Percentiles rank a stretch among this genome's conserved stretches.
phyloP scores from a whole-genome alignment of 64 coral and sea anemone genomes.

The Trachythela sp. region DNA sequence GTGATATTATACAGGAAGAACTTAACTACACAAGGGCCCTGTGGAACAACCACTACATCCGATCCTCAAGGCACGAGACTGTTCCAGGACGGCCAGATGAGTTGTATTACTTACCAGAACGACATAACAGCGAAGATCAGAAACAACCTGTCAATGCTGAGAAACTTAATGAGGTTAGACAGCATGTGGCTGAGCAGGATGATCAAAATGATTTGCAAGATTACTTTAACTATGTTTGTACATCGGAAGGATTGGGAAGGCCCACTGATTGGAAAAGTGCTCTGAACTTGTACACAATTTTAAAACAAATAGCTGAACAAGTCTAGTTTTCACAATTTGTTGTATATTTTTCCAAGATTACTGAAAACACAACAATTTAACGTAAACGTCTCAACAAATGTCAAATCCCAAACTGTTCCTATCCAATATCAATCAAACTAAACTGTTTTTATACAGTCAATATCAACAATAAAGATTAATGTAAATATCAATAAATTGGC shows the following conservation, averaged over 20 bases:
- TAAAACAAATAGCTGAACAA: conserved; percentile 27
- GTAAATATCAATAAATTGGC: too few relatives aligned
- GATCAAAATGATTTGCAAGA: background rate
- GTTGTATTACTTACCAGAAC: conserved; percentile 14
- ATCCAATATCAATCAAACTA: background rate
- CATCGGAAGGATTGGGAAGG: background rate
- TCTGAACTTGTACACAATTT: conserved; percentile 3
- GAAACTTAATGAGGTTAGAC: conserved; percentile 4
- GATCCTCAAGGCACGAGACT: background rate
- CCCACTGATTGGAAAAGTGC: background rate
- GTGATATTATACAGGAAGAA: conserved; percentile 4
- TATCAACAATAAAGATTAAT: too few relatives aligned
- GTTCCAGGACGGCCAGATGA: conserved; percentile 6
- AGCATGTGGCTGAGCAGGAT: background rate
- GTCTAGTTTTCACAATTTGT: background rate
- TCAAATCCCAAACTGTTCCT: background rate
- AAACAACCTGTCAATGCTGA: background rate
- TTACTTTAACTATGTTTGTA: conserved; percentile 18
- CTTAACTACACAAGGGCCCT: background rate
- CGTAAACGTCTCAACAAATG: too few relatives aligned
- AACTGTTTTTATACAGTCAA: too few relatives aligned
- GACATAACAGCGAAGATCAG: conserved; percentile 12
- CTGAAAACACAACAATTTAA: background rate
- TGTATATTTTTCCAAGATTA: too few relatives aligned
- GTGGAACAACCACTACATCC: conserved; percentile 8